Evolutionary conservation across 2,888 invertebrate species (phyloP).

Genomic region (Tholera decimalis): DNA sequence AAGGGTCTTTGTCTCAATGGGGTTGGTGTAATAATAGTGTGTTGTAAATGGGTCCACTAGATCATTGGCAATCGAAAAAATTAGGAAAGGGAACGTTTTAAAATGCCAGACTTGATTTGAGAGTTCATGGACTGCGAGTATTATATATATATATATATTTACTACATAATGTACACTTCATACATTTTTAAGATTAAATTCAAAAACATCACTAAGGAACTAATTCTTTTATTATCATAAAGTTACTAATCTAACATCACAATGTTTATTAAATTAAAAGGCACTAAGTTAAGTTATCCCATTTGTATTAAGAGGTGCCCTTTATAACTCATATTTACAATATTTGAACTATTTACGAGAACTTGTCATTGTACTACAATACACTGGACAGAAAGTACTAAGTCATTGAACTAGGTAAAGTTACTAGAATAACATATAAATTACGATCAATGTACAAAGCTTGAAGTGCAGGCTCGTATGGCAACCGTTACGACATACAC

Average conservation of each 20-base stretch:
- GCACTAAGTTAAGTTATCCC: constrained; percentile 75
- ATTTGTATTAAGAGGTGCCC: constrained; percentile 81
- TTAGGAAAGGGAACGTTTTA: constrained; percentile 14
- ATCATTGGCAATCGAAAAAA: constrained; percentile 64
- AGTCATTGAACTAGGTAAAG: constrained; percentile 53
- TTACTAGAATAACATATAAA: constrained; percentile 45
- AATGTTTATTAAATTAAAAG: constrained; percentile 80
- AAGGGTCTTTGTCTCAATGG: constrained; percentile 77
- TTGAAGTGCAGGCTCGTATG: constrained; percentile 69
- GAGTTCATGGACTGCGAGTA: neutral
- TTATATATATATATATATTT: too few relatives aligned
- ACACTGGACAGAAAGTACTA: constrained; percentile 19
- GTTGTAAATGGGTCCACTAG: constrained; percentile 73
- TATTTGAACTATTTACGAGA: constrained; percentile 49
- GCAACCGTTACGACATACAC: constrained; percentile 88
- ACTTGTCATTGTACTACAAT: constrained; percentile 8
- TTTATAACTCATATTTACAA: constrained; percentile 60
- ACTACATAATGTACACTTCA: neutral
- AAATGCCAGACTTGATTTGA: neutral
- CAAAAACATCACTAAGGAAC: constrained; percentile 35
- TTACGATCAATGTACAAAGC: constrained; percentile 58
- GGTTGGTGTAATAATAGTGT: constrained; percentile 73
- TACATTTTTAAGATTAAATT: constrained; percentile 1
- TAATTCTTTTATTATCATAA: constrained; percentile 56
- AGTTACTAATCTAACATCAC: constrained; percentile 82